These are phyloP conservation scores for Caloenas nicobarica DNA, from an alignment of 2,113 vertebrate genomes.

Conservation along the genomic window DNA sequence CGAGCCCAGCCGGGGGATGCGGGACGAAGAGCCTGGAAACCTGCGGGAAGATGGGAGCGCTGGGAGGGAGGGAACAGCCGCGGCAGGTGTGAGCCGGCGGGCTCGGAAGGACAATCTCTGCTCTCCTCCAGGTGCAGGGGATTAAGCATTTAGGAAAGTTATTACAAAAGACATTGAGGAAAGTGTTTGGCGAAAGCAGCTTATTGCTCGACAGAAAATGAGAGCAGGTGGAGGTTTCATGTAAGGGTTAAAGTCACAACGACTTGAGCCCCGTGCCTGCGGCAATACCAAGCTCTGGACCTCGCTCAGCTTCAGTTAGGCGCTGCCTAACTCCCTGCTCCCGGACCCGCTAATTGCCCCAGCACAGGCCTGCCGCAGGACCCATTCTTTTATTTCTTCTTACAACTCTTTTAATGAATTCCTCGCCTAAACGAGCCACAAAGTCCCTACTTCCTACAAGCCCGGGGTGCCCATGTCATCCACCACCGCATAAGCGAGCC, in stretches of 20 bases:
- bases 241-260: background rate
- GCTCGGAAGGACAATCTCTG: fast-evolving
- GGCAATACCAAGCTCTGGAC: fast-evolving
- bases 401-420: background rate
- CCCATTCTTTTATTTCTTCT: background rate
- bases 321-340: background rate
- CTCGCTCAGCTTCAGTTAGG: background rate
- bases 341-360: too few species aligned
- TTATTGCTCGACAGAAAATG: too few species aligned
- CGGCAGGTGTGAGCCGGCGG: background rate
- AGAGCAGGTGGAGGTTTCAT: background rate
- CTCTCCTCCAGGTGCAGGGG: background rate
- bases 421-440: background rate
- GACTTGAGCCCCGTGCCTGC: background rate
- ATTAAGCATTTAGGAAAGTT: background rate
- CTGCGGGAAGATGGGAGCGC: fast-evolving
- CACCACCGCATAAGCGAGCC: fast-evolving
- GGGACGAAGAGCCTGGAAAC: fast-evolving
- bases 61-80: fast-evolving
- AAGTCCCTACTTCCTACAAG: too few species aligned
- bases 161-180: fast-evolving
- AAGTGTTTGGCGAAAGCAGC: background rate
- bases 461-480: background rate
- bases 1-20: background rate
- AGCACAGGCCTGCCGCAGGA: background rate